Evolutionary conservation across 2,888 invertebrate species (phyloP).

Genomic region (Timema podura): DNA sequence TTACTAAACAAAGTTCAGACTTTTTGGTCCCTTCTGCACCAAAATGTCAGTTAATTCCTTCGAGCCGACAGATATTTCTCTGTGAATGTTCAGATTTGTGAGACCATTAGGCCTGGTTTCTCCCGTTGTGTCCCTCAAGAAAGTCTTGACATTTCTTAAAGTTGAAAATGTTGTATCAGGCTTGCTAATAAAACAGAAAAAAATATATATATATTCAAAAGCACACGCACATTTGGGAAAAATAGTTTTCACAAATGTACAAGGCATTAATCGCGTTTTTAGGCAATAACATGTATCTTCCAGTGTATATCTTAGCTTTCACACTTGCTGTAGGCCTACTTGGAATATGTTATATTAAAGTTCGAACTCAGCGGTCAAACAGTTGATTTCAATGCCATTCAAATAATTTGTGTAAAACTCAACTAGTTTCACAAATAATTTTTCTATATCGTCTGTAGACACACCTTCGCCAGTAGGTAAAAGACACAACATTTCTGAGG

Average conservation of each 20-base stretch:
- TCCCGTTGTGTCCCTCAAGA: neutral
- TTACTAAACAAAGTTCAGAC: neutral
- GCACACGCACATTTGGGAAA: neutral
- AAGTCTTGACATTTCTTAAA: neutral
- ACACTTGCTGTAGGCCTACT: neutral
- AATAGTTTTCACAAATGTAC: neutral
- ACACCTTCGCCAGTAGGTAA: neutral
- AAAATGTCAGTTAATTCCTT: neutral
- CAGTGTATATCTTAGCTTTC: neutral
- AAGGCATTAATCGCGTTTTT: constrained; percentile 4
- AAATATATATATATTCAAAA: too few relatives aligned
- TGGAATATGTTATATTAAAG: neutral
- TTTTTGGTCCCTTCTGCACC: neutral
- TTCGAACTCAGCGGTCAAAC: neutral
- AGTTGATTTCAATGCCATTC: neutral
- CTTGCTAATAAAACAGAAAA: neutral
- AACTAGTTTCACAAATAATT: neutral
- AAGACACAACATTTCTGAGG: neutral
- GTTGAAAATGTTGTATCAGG: neutral
- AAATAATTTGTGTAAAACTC: neutral
- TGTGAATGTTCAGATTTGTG: constrained; percentile 1
- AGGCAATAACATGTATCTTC: neutral
- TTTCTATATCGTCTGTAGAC: neutral
- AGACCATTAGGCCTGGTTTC: neutral
- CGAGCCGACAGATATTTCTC: neutral